Evolutionary conservation across 1,140 invertebrate species (phyloP).

Genomic region (Chironomus tepperi): DNA sequence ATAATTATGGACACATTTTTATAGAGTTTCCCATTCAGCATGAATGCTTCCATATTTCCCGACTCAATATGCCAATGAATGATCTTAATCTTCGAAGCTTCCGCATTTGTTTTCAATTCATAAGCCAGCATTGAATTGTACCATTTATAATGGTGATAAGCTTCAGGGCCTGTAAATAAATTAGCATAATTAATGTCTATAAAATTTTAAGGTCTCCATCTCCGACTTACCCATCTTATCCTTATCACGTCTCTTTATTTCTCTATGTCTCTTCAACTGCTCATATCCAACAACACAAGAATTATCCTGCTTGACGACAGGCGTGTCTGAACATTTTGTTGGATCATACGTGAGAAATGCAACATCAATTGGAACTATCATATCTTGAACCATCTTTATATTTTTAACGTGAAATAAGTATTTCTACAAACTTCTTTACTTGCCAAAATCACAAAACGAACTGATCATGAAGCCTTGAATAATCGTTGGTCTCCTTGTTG

Average conservation of each 20-base stretch:
- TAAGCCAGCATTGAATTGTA: not conserved
- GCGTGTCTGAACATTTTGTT: not conserved
- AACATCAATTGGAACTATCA: not conserved
- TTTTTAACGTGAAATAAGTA: not conserved
- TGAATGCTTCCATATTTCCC: not conserved
- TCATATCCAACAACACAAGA: not conserved
- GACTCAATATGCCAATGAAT: conserved; percentile 15
- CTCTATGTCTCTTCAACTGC: not conserved
- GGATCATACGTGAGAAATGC: not conserved
- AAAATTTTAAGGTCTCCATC: not conserved
- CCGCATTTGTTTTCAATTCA: not conserved
- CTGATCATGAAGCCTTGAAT: not conserved
- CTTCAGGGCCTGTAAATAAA: not conserved
- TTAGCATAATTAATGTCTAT: not conserved
- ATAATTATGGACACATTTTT: conserved; percentile 2
- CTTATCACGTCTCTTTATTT: not conserved
- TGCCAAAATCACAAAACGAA: not conserved
- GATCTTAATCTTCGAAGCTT: not conserved
- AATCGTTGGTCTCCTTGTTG: not conserved
- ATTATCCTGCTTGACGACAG: not conserved
- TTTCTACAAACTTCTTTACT: conserved; percentile 8
- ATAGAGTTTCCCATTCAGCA: not conserved
- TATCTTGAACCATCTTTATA: not conserved
- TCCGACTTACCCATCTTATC: not conserved
- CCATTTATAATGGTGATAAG: conserved; percentile 21